Evolutionary conservation across 2,797 vertebrate genomes (phyloP), one percentile per base, ranked within the genome.

Genomic region (Mycteria americana): DNA sequence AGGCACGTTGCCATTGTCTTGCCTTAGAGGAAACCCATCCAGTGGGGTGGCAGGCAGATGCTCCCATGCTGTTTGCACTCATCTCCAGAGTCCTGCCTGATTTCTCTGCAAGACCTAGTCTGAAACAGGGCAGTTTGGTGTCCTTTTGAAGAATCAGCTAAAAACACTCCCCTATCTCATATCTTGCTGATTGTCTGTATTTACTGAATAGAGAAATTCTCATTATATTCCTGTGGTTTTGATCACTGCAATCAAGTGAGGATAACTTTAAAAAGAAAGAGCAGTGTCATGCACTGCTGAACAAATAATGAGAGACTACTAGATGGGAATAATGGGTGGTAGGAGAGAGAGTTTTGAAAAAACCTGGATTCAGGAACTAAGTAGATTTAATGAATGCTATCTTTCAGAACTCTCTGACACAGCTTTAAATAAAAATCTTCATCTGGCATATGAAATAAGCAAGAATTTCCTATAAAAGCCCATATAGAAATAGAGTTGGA

Each of bases 361-460:
- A 76, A 57, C 0, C 2, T 62, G 35, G 30, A 41, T 69, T 79
- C n/a, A 7, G 30, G 30, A 90, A 13, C 63, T 59, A 68, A 87
- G 51, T 74, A 70, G 56, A 43, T 82, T 37, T 70, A 73, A 83
- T 75, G 45, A 74, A 75, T 73, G 31, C 35, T 45, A 1, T 83
- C 68, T 91, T 92, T 87, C 59, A 67, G 65, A 91, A 62, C 53
- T 59, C 35, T 78, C 45, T 88, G 51, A 45, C 56, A 63, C 18
- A 63, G 69, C 88, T 85, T 85, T 80, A 89, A 95, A 81, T 92
- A 89, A 67, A 92, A 85, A 54, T 57, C 60, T 78, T 92, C 31
- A 62, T 86, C 67, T 72, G 57, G 24, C 15, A 23, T 72, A 50
- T 51, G 68, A 92, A 96, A 33, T 70, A 88, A 88, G 50, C 33